These are phyloP conservation scores for Sclerodermus sp. DNA, from an alignment of 2,888 invertebrate species.

Conservation along the genomic window DNA sequence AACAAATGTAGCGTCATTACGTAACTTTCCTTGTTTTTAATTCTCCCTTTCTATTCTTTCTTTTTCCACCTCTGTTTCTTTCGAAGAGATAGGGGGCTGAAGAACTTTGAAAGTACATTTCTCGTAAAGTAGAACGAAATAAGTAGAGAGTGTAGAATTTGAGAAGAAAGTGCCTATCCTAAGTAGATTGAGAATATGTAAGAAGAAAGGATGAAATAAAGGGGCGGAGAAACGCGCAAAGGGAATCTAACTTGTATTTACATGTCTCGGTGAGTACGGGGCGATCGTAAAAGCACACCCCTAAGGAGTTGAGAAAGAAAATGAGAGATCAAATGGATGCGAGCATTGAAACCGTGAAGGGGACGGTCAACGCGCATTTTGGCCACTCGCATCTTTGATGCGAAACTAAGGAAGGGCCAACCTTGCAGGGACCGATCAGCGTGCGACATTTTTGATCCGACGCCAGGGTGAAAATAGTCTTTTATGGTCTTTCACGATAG, in stretches of 20 bases:
- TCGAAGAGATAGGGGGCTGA: too few species aligned
- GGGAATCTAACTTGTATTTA: conserved; percentile 34
- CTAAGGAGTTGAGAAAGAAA: neutral
- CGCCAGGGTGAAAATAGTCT: conserved; percentile 13
- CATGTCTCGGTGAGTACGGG: conserved; percentile 37
- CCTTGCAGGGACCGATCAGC: conserved; percentile 5
- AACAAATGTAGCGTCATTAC: too few species aligned
- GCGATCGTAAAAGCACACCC: conserved; percentile 34
- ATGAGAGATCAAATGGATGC: conserved; percentile 32
- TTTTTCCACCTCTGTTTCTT: too few species aligned
- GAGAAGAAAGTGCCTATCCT: too few species aligned
- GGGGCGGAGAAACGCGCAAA: conserved; percentile 13
- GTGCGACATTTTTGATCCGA: conserved; percentile 11
- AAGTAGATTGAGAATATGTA: too few species aligned
- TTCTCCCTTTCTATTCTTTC: too few species aligned
- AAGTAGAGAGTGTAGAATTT: too few species aligned
- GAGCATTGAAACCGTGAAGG: conserved; percentile 22
- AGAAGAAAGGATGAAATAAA: neutral
- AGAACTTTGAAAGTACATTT: too few species aligned
- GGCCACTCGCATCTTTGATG: conserved; percentile 27
- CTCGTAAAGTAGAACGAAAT: too few species aligned
- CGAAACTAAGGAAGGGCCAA: conserved; percentile 12
- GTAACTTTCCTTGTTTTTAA: too few species aligned
- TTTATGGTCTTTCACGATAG: conserved; percentile 22
- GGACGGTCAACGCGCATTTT: conserved; percentile 16